These are phyloP conservation scores for Callipepla californica DNA, from an alignment of 2,113 vertebrate genomes.

Conservation along the genomic window DNA sequence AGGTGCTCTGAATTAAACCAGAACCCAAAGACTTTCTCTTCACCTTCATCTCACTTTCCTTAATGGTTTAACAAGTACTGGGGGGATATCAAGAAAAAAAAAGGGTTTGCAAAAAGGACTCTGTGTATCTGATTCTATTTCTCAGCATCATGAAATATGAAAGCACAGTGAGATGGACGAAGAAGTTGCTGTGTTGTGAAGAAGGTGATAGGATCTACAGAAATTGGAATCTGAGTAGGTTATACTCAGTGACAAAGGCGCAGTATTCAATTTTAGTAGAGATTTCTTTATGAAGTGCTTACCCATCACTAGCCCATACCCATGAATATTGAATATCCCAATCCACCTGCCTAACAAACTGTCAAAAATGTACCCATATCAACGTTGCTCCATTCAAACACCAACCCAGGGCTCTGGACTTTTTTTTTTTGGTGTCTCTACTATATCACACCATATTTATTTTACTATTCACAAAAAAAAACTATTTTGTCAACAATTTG, in stretches of 20 bases:
- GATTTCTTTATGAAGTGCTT: background rate
- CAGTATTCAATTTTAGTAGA: background rate
- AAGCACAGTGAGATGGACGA: background rate
- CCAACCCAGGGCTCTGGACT: background rate
- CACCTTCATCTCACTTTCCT: background rate
- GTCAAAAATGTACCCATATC: background rate
- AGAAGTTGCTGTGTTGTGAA: background rate
- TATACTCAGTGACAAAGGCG: background rate
- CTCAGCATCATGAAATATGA: background rate
- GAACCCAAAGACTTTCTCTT: conserved; percentile 22
- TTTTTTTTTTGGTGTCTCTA: background rate
- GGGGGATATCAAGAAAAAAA: background rate
- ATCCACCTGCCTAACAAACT: background rate
- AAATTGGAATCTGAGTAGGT: background rate
- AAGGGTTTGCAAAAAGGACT: background rate
- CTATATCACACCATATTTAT: background rate
- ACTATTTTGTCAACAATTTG: background rate
- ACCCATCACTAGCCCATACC: background rate
- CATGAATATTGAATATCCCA: accelerated
- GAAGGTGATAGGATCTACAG: background rate
- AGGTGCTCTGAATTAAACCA: conserved; percentile 63
- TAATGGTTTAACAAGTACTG: background rate
- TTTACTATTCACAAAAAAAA: background rate
- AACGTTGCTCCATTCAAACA: background rate
- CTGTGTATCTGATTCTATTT: background rate